Percentiles rank a stretch among this genome's conserved stretches.
These are phyloP conservation scores for Octonoba sinensis DNA, from an alignment of 2,888 invertebrate genomes.

Conservation along the genomic window DNA sequence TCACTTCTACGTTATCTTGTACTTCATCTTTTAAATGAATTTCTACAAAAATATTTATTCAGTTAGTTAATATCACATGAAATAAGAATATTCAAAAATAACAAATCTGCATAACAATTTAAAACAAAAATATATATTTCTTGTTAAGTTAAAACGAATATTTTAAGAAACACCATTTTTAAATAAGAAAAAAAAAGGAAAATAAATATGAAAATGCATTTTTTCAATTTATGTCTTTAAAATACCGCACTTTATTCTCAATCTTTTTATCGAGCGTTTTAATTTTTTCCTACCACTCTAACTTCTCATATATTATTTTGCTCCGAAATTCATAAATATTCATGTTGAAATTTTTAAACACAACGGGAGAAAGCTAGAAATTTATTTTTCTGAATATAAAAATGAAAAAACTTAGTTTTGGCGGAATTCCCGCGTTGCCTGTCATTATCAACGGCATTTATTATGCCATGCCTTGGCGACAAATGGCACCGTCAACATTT, in stretches of 20 bases:
- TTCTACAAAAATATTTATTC: too few relatives aligned
- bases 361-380: conserved; percentile 16
- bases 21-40: too few relatives aligned
- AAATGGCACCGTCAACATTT: conserved; percentile 28
- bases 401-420: conserved; percentile 36
- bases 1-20: too few relatives aligned
- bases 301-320: conserved; percentile 36
- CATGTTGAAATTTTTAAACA: conserved; percentile 1
- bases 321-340: conserved; percentile 51
- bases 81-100: too few relatives aligned
- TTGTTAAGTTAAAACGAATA: too few relatives aligned
- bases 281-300: neutral
- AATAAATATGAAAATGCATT: too few relatives aligned
- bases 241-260: neutral
- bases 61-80: too few relatives aligned
- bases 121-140: too few relatives aligned
- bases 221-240: too few relatives aligned
- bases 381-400: conserved; percentile 25
- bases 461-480: conserved; percentile 38
- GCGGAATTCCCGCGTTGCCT: conserved; percentile 40
- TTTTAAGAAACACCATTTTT: too few relatives aligned
- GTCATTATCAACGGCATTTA: conserved; percentile 51
- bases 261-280: conserved; percentile 2
- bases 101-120: too few relatives aligned
- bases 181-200: too few relatives aligned